Conservation (phyloP, 2,113 vertebrate genomes). For the Neofelis nebulosa region DNA sequence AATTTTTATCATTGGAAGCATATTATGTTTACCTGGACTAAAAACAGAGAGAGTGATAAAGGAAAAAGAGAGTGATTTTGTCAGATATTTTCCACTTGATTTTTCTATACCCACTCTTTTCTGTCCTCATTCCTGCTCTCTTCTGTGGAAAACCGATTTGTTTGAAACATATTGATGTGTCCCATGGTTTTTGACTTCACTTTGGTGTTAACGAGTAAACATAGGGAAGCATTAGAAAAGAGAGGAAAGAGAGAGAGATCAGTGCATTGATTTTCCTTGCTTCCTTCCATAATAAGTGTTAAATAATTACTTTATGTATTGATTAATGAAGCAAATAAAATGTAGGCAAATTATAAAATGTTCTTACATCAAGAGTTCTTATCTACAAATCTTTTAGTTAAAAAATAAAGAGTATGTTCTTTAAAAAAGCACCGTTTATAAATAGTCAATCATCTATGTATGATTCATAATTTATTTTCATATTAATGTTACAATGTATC, state of each 20-base stretch:
- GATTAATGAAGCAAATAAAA: not conserved
- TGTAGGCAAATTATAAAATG: not conserved
- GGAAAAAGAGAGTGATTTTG: not conserved
- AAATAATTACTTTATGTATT: not conserved
- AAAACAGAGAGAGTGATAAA: not conserved
- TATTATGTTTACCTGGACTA: not conserved
- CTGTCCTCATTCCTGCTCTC: fast-evolving
- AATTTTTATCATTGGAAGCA: not conserved
- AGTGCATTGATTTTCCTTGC: not conserved
- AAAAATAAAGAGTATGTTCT: not conserved
- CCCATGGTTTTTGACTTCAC: not conserved
- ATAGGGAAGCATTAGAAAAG: not conserved
- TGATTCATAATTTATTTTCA: not conserved
- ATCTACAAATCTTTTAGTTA: not conserved
- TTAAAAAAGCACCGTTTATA: not conserved
- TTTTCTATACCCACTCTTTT: not conserved
- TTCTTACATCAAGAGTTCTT: not conserved
- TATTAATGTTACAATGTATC: not conserved
- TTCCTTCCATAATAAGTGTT: not conserved
- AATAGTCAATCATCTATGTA: not conserved
- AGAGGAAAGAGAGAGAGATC: not conserved
- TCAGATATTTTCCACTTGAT: not conserved
- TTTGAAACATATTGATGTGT: not conserved
- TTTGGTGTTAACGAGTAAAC: not conserved
- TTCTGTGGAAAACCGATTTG: not conserved